phyloP scores from a whole-genome alignment of 2,797 vertebrate species.

The Alfaro cultratus region DNA sequence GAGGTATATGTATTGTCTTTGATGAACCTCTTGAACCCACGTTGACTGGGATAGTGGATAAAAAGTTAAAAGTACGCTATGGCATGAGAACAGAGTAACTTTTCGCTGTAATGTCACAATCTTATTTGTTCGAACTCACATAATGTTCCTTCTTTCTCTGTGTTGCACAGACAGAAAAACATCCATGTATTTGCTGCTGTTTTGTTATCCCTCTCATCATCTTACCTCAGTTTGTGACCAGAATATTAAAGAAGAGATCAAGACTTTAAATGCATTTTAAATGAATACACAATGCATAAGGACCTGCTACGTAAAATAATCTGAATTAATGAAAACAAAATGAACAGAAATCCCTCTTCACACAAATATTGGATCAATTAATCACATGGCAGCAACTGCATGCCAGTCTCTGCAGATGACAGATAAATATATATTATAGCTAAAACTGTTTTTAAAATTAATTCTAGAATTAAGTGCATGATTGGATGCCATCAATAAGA shows the following conservation, averaged over 20 bases:
- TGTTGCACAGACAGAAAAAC: background rate
- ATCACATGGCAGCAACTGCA: too few species aligned
- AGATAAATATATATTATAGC: background rate
- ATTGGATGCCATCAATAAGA: background rate
- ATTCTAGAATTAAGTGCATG: background rate
- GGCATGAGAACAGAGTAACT: background rate
- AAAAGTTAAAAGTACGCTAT: background rate
- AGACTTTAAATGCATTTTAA: background rate
- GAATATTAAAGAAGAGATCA: background rate
- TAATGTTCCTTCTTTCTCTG: background rate
- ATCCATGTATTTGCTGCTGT: background rate
- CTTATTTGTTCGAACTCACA: background rate
- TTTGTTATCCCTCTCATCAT: background rate
- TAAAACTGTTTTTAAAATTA: background rate
- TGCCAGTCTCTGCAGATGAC: too few species aligned
- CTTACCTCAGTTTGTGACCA: background rate
- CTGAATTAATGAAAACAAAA: too few species aligned
- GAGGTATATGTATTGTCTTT: background rate
- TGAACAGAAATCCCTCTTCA: too few species aligned
- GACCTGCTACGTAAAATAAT: background rate
- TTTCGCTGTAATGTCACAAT: background rate
- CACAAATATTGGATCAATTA: too few species aligned
- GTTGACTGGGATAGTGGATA: background rate
- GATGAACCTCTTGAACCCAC: background rate
- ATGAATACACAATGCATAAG: background rate